Evolutionary conservation across 2,113 vertebrate genomes (phyloP), one percentile per base, ranked within the genome.

Genomic region (Serinus canaria): DNA sequence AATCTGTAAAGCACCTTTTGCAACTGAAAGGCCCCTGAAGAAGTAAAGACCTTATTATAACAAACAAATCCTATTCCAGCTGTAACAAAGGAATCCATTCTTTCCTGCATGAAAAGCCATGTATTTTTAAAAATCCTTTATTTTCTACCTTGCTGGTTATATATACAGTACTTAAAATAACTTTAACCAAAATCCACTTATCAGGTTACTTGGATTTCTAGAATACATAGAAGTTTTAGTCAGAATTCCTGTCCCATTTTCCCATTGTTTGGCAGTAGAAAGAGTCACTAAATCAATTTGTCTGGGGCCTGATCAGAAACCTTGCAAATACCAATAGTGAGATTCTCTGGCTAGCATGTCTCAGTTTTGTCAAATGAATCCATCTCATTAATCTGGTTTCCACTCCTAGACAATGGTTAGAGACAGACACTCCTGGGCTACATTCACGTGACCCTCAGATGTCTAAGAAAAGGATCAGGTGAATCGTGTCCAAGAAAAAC

Each of bases 171-270:
- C 80, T 63, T 77, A 83, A 87, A 92, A 84, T 85, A 91, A 60
- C 52, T 73, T 15, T 33, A 73, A 44, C 62, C 87, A 81, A 89
- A 92, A 91, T 55, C 19, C 23, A 44, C 11, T 68, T 62, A 62
- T 13, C 49, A 60, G 43, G 58, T 59, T 87, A 73, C 63, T 76
- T 73, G 50, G 35, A 69, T 66, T 91, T 94, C 41, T 80, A 72
- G 16, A 91, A 85, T 21, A 79, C 20, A 84, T n/a, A 33, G 60
- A 64, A 68, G n/a, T 78, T 74, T 47, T 9, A 44, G 31, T 64
- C 52, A 72, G 62, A 92, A 87, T 73, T 64, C 31, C 3, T 52
- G 60, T 59, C 84, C 95, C 46, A 89, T 67, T 96, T 96, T 94
- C 69, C 50, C 59, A 79, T 63, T 92, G 77, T 85, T 27, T 83